These are phyloP conservation scores for Gari tellinella DNA, from an alignment of 2,888 invertebrate genomes.

Conservation along the genomic window DNA sequence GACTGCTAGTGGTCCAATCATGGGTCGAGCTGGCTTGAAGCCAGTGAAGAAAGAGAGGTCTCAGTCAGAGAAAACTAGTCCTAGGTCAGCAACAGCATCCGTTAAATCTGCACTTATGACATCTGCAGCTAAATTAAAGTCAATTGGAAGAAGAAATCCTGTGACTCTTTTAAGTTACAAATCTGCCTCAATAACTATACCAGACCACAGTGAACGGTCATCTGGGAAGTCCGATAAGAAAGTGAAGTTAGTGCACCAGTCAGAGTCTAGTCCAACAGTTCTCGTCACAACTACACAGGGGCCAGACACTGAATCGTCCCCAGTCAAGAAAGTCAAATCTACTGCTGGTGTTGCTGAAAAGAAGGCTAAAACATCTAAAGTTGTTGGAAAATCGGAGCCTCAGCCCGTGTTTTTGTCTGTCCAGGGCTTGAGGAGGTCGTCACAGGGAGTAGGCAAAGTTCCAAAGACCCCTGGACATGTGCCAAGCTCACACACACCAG, in stretches of 20 bases:
- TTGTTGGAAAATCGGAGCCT: background rate
- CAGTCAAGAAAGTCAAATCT: background rate
- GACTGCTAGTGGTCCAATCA: constrained; percentile 31
- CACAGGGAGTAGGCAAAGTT: background rate
- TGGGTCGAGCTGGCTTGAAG: constrained; percentile 15
- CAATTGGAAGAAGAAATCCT: constrained; percentile 51
- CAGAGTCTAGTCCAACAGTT: constrained; percentile 55
- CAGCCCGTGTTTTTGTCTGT: constrained; percentile 15
- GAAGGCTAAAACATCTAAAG: constrained; percentile 2
- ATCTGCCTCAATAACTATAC: constrained; percentile 50
- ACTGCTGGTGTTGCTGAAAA: constrained; percentile 6
- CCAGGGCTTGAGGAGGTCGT: constrained; percentile 23
- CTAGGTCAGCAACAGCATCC: constrained; percentile 16
- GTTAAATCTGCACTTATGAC: constrained; percentile 52
- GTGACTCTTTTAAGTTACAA: constrained; percentile 55
- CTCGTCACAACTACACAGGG: constrained; percentile 7
- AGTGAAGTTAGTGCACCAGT: constrained; percentile 31
- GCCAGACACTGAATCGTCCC: background rate
- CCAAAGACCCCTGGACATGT: background rate
- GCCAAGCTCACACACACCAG: constrained; percentile 1
- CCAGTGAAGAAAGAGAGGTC: constrained; percentile 14
- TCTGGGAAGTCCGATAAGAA: constrained; percentile 8
- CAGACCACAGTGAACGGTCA: constrained; percentile 34
- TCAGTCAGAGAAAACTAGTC: constrained; percentile 18
- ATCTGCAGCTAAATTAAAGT: constrained; percentile 58